Evolutionary conservation across 2,888 invertebrate species (phyloP), one percentile per base, ranked within the genome.

Genomic region (Bellardia bayeri): DNA sequence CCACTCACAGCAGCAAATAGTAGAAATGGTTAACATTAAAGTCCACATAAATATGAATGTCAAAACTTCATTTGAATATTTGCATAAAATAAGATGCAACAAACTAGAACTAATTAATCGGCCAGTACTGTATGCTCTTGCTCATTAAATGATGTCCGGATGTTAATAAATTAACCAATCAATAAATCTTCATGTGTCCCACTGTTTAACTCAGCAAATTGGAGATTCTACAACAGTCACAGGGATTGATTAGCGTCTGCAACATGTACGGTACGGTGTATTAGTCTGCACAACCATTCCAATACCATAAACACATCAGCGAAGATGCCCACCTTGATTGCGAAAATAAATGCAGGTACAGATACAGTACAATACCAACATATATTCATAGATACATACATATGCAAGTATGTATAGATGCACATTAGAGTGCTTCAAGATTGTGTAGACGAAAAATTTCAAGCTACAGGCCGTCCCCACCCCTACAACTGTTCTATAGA

Each of bases 151-250:
- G 63, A 89, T 89, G 89, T 90, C 90, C 91, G 93, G 93, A 93
- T 93, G 93, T 92, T 92, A 91, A 93, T 92, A 93, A 93, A 93
- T 93, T 93, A 92, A 90, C 90, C 91, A 92, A 92, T 92, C 92
- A 92, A 93, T 92, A 90, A 91, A 91, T 90, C 91, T 76, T 42
- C 66, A 64, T 89, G 87, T 89, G 85, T 88, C 51, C 51, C 51
- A 69, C 42, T 63, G 69, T 61, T 42, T 72, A 81, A 64, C 33
- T 63, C 45, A 45, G 14, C 40, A 40, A 61, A 51, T 69, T 56
- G 37, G 8, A 40, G 49, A 69, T 75, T 49, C 30, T 42, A 23
- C 75, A 42, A 49, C 45, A 66, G 23, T 45, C 72, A 58, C 56
- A 74, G 37, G 69, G 68, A 68, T 69, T 82, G 79, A 80, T 80